Evolutionary conservation across 2,888 invertebrate species (phyloP).

Genomic region (Drymonia ruficornis): DNA sequence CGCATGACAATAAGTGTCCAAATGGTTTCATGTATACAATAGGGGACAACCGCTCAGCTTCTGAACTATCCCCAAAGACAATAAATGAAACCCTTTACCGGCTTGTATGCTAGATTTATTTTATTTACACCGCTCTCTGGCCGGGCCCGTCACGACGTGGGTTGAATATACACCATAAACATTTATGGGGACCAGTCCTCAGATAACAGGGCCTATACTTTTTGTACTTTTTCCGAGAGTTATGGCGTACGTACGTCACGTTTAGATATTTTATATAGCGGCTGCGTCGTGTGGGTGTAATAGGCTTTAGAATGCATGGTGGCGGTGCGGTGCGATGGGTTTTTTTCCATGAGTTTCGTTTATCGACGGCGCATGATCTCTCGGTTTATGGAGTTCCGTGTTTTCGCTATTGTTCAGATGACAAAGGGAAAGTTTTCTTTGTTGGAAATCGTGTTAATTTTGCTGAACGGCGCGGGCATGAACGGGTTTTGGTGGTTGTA

Average conservation of each 20-base stretch:
- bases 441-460: neutral
- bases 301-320: slow-evolving; percentile 11
- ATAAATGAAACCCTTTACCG: slow-evolving; percentile 52
- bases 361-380: slow-evolving; percentile 14
- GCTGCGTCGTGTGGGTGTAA: slow-evolving; percentile 16
- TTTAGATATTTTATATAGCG: slow-evolving; percentile 14
- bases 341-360: slow-evolving; percentile 16
- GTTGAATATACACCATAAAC: slow-evolving; percentile 61
- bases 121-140: slow-evolving; percentile 46
- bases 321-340: slow-evolving; percentile 9
- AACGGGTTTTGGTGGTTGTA: neutral
- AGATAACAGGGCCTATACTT: slow-evolving; percentile 50
- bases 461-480: neutral
- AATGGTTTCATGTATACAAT: neutral
- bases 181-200: slow-evolving; percentile 56
- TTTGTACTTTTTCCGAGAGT: slow-evolving; percentile 46
- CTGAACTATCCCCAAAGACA: neutral
- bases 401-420: slow-evolving; percentile 38
- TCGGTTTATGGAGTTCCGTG: slow-evolving; percentile 22
- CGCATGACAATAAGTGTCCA: no score
- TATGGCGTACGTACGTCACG: slow-evolving; percentile 16
- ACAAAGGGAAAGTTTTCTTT: slow-evolving; percentile 30
- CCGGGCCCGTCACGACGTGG: slow-evolving; percentile 41
- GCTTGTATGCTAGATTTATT: slow-evolving; percentile 56
- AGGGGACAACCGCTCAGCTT: neutral